These are phyloP conservation scores for Xenopus borealis DNA, from an alignment of 2,113 vertebrate genomes.

Conservation along the genomic window DNA sequence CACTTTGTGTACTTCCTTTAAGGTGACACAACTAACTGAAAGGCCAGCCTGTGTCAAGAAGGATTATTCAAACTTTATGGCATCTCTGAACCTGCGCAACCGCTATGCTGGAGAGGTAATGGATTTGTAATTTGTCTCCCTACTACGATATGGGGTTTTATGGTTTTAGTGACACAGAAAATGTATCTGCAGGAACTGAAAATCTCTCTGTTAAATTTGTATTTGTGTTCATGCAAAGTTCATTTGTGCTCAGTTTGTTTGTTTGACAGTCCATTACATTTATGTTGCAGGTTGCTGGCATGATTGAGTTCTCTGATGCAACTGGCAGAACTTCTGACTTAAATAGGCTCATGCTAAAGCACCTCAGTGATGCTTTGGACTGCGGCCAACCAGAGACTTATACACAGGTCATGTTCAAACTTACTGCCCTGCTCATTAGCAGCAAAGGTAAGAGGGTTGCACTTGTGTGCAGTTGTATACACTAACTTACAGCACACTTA, in stretches of 20 bases:
- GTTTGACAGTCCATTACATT: no score
- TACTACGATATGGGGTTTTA: no score
- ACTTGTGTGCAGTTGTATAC: not conserved
- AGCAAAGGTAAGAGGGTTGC: constrained; percentile 73
- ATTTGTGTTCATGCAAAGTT: no score
- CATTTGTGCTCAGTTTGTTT: no score
- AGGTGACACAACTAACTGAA: constrained; percentile 89
- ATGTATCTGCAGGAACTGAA: no score
- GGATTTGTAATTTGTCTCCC: not conserved
- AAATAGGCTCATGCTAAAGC: constrained; percentile 83
- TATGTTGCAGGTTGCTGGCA: constrained; percentile 79
- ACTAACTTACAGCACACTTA: no score
- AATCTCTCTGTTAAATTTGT: no score
- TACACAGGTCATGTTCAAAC: constrained; percentile 92
- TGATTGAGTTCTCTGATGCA: constrained; percentile 86
- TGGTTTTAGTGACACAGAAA: constrained; percentile 39
- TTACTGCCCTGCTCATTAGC: constrained; percentile 89
- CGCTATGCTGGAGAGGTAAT: constrained; percentile 92
- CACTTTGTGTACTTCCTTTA: constrained; percentile 2
- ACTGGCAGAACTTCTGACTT: constrained; percentile 82
- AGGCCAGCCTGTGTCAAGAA: constrained; percentile 93
- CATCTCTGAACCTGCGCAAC: constrained; percentile 92
- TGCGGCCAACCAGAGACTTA: constrained; percentile 71
- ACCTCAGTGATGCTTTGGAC: constrained; percentile 78
- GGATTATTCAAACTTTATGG: constrained; percentile 97